Conservation (phyloP, 2,113 vertebrate genomes). For the Eulemur rufifrons region DNA sequence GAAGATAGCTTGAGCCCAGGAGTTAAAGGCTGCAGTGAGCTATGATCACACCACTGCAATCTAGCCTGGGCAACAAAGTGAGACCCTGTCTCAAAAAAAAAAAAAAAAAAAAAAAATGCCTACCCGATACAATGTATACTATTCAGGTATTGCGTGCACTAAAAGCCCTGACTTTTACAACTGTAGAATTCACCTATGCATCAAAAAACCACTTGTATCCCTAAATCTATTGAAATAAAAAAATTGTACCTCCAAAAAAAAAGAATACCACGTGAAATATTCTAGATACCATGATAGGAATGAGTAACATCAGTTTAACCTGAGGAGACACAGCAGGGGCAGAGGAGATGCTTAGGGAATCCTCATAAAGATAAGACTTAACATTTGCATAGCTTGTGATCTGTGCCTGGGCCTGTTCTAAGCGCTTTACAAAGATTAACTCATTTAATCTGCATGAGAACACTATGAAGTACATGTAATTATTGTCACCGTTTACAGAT, state of each 20-base stretch:
- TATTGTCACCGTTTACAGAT: not conserved
- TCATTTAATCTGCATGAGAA: not conserved
- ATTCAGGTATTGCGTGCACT: no score
- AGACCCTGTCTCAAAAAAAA: not conserved
- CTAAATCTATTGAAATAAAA: no score
- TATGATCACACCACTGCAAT: no score
- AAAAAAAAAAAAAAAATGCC: not conserved
- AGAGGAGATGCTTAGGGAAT: not conserved
- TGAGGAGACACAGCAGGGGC: not conserved
- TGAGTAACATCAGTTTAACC: not conserved
- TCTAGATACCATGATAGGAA: not conserved
- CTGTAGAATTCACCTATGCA: no score
- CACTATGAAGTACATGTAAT: not conserved
- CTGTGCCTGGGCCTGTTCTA: not conserved
- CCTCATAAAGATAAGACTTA: not conserved
- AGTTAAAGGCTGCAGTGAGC: no score
- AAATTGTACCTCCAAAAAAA: not conserved
- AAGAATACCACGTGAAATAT: not conserved
- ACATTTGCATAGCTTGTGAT: not conserved
- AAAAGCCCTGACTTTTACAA: no score
- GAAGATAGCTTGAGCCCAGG: no score
- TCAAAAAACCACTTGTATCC: no score
- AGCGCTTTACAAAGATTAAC: not conserved
- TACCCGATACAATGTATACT: no score
- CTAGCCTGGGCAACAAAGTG: no score